phyloP scores from a whole-genome alignment of 2,113 vertebrate species.

The Gymnogyps californianus region DNA sequence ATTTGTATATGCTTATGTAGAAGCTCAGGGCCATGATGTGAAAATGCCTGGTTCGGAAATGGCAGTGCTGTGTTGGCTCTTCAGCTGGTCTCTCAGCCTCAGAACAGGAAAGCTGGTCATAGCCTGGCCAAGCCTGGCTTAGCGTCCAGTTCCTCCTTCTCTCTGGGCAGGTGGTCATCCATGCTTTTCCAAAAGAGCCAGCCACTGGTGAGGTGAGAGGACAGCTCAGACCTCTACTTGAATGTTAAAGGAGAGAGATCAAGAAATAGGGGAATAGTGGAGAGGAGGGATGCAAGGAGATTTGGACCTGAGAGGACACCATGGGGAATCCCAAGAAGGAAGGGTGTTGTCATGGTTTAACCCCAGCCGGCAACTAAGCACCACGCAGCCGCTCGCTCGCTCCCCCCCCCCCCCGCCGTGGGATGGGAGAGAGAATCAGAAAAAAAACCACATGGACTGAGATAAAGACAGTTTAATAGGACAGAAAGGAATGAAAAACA shows the following conservation, averaged over 20 bases:
- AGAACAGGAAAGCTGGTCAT: neutral
- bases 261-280: neutral
- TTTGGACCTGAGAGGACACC: neutral
- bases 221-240: neutral
- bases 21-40: neutral
- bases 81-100: neutral
- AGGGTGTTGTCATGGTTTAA: too few species aligned
- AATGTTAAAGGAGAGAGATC: neutral
- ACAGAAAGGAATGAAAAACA: too few species aligned
- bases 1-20: neutral
- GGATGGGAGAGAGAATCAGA: too few species aligned
- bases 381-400: too few species aligned
- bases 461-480: too few species aligned
- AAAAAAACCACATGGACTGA: too few species aligned
- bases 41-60: neutral
- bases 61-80: fast-evolving
- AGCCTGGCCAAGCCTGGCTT: neutral
- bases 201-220: neutral
- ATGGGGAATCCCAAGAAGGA: neutral
- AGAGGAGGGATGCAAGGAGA: neutral
- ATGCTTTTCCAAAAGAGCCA: neutral
- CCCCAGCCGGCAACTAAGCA: too few species aligned
- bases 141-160: neutral
- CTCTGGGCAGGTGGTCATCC: neutral
- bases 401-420: too few species aligned